Base-by-base conservation (phyloP, 2,797 vertebrate genomes). In the Parambassis ranga region DNA sequence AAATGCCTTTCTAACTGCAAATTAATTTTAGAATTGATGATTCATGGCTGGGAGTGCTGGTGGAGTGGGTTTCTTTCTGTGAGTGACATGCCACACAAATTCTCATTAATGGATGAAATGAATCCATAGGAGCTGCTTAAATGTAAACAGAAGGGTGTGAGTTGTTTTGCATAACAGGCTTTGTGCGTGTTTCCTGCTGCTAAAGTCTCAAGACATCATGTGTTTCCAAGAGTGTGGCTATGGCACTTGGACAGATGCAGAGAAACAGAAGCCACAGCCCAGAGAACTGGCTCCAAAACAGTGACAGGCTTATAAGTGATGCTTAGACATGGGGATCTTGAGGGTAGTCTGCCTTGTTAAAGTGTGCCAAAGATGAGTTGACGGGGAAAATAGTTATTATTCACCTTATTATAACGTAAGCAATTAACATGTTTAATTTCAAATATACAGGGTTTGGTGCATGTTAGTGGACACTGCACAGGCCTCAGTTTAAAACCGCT, bases 1-100 rank as follows among this genome's bases (percentile, higher is more conserved):
- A 81, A 82, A 83, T 61, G 33, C 14, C 26, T 59, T 31, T 63
- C 55, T 58, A 44, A 73, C 51, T 53, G 56, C 43, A 80, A 78
- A 77, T 74, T 68, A 51, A 71, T 70, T 75, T 53, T 10, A 26
- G n/a, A 67, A 71, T 27, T 14, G 47, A 33, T 58, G 44, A 56
- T 62, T 74, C 19, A 62, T 46, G 56, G 37, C 24, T 44, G 20
- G 24, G 38, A 65, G 68, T 10, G 9, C 32, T 39, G 32, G 3
- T 60, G 55, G 67, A 71, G 70, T 52, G 46, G 42, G 23, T 51
- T 70, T 66, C 23, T 71, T 26, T 53, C 16, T 55, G 7, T 72
- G 55, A 81, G 24, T 65, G 56, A 73, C 50, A 11, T 44, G 57
- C 31, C 36, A 42, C 27, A 51, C 2, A 55, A 5, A 30, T 36